These are phyloP conservation scores for Corticium candelabrum DNA, from an alignment of 37 sponge, comb jelly and placozoan genomes.

Conservation along the genomic window DNA sequence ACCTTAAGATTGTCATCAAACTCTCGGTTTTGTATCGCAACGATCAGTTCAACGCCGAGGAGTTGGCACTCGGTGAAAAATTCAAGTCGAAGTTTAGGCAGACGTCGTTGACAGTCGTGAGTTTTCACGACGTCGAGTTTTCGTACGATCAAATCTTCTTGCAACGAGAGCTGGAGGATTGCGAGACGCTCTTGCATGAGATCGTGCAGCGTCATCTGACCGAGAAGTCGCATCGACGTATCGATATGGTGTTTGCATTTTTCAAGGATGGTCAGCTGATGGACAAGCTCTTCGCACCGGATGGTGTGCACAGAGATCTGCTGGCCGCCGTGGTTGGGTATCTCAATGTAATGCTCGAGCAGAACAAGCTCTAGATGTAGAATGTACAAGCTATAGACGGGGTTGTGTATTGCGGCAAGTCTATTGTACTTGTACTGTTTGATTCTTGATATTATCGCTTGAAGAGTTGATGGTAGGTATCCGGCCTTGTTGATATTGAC, in stretches of 20 bases:
- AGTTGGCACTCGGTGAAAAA: constrained; percentile 40
- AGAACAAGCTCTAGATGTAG: not conserved
- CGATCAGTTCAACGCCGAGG: constrained; percentile 59
- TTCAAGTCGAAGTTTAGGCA: constrained; percentile 47
- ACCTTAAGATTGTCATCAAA: constrained; percentile 48
- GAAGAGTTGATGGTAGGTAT: no score
- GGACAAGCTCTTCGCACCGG: constrained; percentile 65
- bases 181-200: constrained; percentile 41
- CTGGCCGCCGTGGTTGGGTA: constrained; percentile 3
- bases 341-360: constrained; percentile 1
- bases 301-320: constrained; percentile 33
- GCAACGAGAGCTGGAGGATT: constrained; percentile 23
- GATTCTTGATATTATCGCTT: no score
- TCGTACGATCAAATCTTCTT: constrained; percentile 57
- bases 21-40: constrained; percentile 66
- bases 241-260: constrained; percentile 42
- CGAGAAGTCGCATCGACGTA: constrained; percentile 55
- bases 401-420: no score
- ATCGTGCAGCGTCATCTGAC: constrained; percentile 68
- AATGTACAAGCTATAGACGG: no score
- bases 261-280: constrained; percentile 31
- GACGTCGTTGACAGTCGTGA: constrained; percentile 65
- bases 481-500: no score
- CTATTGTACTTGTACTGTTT: no score
- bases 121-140: constrained; percentile 76